A percentile compares a stretch with the other conserved stretches of the same genome.
These are phyloP conservation scores for Ochropleura leucogaster DNA, from an alignment of 2,888 invertebrate species.

Conservation along the genomic window DNA sequence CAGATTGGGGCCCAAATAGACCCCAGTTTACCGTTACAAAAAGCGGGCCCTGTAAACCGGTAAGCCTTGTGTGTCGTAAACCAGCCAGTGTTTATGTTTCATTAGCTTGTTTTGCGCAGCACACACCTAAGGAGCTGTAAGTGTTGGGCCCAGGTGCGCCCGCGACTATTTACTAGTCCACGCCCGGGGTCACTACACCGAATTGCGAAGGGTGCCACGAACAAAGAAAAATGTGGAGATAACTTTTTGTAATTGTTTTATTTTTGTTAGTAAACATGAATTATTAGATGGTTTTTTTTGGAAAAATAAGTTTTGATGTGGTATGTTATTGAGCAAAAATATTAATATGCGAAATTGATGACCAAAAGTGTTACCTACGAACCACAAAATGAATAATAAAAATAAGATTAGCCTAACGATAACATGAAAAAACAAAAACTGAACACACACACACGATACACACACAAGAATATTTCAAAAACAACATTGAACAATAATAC, in stretches of 20 bases:
- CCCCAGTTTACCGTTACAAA: slow-evolving; percentile 27
- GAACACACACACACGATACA: too few species aligned
- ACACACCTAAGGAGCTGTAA: slow-evolving; percentile 67
- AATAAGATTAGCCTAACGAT: too few species aligned
- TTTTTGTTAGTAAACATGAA: neutral
- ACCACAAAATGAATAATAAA: too few species aligned
- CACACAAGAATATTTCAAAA: neutral
- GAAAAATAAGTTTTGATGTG: neutral
- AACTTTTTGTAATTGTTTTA: neutral
- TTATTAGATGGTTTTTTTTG: neutral
- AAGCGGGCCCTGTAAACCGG: slow-evolving; percentile 35
- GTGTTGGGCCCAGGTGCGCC: slow-evolving; percentile 83
- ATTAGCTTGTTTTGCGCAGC: slow-evolving; percentile 67
- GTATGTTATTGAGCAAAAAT: neutral
- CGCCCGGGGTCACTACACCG: slow-evolving; percentile 83
- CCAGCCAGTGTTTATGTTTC: slow-evolving; percentile 65
- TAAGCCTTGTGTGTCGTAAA: slow-evolving; percentile 46
- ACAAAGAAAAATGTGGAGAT: slow-evolving; percentile 70
- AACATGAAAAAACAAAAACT: too few species aligned
- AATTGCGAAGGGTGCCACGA: slow-evolving; percentile 80
- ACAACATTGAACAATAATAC: slow-evolving; percentile 35
- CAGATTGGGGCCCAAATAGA: neutral
- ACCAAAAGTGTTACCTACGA: too few species aligned
- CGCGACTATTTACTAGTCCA: slow-evolving; percentile 77
- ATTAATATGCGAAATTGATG: neutral